These are phyloP conservation scores for Moxostoma hubbsi DNA, from an alignment of 2,797 vertebrate species.

Conservation along the genomic window DNA sequence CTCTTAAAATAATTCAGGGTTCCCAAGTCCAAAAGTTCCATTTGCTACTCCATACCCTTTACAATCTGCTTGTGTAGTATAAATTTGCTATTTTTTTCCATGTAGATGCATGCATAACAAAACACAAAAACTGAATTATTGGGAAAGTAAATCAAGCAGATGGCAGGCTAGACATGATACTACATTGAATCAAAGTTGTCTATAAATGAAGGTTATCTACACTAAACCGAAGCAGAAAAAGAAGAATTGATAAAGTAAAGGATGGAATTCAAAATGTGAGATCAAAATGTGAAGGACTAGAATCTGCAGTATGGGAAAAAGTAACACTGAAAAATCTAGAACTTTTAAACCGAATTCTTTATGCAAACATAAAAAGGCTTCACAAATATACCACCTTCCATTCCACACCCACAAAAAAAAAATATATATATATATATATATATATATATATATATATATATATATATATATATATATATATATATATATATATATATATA, in stretches of 20 bases:
- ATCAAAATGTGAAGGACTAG: background rate
- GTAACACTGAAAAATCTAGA: background rate
- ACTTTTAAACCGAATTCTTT: background rate
- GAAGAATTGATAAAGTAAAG: background rate
- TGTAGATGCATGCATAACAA: background rate
- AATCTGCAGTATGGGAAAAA: background rate
- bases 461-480: too few species aligned
- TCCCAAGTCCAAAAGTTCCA: background rate
- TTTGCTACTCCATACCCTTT: background rate
- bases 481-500: too few species aligned
- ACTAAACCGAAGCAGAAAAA: too few species aligned
- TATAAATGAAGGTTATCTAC: too few species aligned
- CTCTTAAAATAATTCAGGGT: background rate
- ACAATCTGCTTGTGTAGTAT: background rate
- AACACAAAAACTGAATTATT: background rate
- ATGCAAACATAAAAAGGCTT: slow-evolving; percentile 6
- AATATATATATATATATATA: too few species aligned
- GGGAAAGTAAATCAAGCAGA: background rate
- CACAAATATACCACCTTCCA: background rate
- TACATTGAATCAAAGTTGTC: too few species aligned
- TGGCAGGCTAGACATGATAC: background rate
- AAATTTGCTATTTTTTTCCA: background rate
- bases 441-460: too few species aligned
- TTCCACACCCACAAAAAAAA: background rate
- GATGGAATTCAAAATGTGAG: background rate